phyloP scores from a whole-genome alignment of 2,797 vertebrate species.

The Poecilia picta region DNA sequence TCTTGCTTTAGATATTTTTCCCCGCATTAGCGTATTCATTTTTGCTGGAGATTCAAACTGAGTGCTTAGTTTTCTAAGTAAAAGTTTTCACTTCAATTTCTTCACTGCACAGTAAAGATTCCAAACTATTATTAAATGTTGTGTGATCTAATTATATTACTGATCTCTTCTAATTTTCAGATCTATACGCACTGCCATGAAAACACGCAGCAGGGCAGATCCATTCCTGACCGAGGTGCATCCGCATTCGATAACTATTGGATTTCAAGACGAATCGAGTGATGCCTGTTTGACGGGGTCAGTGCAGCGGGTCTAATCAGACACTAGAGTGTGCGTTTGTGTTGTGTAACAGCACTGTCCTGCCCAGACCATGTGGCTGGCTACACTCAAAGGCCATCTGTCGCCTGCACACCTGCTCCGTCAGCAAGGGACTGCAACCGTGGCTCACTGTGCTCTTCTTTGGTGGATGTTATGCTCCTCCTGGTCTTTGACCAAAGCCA shows the following conservation, averaged over 20 bases:
- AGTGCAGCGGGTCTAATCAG: constrained; percentile 63
- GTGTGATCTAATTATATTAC: constrained; percentile 15
- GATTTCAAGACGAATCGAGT: constrained; percentile 55
- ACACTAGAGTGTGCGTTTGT: constrained; percentile 69
- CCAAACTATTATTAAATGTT: neutral
- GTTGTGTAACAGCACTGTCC: constrained; percentile 60
- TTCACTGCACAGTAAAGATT: neutral
- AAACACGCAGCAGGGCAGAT: constrained; percentile 42
- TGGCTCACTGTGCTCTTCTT: constrained; percentile 79
- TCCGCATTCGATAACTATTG: constrained; percentile 60
- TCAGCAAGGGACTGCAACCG: constrained; percentile 73
- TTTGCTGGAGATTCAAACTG: neutral
- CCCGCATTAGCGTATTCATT: neutral
- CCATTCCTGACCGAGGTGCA: constrained; percentile 52
- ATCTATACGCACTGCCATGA: constrained; percentile 67
- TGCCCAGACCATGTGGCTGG: constrained; percentile 77
- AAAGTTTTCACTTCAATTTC: neutral
- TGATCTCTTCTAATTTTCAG: constrained; percentile 57
- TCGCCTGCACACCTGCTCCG: constrained; percentile 77
- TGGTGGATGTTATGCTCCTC: constrained; percentile 81
- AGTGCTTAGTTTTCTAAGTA: neutral
- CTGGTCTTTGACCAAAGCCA: constrained; percentile 77
- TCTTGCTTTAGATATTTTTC: neutral
- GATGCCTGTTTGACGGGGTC: constrained; percentile 71
- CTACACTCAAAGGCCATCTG: constrained; percentile 76